Conservation (phyloP, 1,140 invertebrate genomes). For the Oppia nitens region DNA sequence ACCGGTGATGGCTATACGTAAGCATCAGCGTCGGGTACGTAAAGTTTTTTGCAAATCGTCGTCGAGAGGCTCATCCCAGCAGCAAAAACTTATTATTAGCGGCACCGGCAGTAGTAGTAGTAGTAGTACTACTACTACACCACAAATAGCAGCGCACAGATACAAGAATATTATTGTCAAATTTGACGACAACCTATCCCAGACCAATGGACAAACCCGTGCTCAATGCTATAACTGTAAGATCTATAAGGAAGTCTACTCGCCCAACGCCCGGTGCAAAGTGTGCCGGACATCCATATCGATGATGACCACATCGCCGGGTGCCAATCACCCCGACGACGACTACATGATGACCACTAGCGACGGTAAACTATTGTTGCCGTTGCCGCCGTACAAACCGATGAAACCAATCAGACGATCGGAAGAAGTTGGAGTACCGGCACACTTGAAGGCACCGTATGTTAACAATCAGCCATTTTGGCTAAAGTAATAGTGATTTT, state of each 20-base stretch:
- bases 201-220: not conserved
- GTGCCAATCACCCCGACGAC: not conserved
- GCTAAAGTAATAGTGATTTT: constrained; percentile 1
- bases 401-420: constrained; percentile 8
- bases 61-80: not conserved
- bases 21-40: not conserved
- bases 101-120: no score
- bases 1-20: no score
- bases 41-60: not conserved
- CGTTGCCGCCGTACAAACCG: not conserved
- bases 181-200: not conserved
- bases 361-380: not conserved
- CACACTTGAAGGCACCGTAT: constrained; percentile 11
- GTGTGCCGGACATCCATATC: not conserved
- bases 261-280: constrained; percentile 3
- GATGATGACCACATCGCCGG: not conserved
- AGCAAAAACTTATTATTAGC: not conserved
- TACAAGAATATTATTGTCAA: constrained; percentile 1
- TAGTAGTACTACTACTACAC: no score
- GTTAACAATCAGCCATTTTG: constrained; percentile 7
- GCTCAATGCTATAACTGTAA: constrained; percentile 10
- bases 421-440: constrained; percentile 12
- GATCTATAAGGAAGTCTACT: constrained; percentile 13
- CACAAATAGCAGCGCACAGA: not conserved
- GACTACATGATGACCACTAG: not conserved